A percentile compares a stretch with the other conserved stretches of the same genome.
phyloP scores from a whole-genome alignment of 2,888 invertebrate genomes.

The Euspilapteryx auroguttella region DNA sequence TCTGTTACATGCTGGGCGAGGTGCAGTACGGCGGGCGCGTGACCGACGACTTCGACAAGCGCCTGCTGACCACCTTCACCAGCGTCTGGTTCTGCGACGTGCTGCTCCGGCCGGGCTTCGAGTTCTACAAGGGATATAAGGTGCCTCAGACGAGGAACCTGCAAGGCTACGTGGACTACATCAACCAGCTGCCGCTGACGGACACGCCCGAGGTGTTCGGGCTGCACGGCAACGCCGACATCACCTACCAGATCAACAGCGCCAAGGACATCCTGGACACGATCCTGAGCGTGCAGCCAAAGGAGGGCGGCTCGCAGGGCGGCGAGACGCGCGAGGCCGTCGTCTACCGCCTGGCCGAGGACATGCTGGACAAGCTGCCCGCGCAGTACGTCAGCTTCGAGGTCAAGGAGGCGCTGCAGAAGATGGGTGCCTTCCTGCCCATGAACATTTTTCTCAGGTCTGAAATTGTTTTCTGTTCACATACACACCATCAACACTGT shows the following conservation, averaged over 20 bases:
- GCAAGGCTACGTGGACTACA: slow-evolving; percentile 80
- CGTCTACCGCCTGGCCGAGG: slow-evolving; percentile 89
- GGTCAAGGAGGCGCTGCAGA: slow-evolving; percentile 83
- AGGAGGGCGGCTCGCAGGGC: slow-evolving; percentile 88
- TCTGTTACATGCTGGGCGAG: slow-evolving; percentile 97
- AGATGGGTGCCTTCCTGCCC: slow-evolving; percentile 91
- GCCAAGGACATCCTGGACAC: slow-evolving; percentile 93
- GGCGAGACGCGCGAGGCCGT: slow-evolving; percentile 93
- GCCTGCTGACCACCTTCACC: slow-evolving; percentile 89
- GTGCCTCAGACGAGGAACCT: slow-evolving; percentile 84
- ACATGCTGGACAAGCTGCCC: slow-evolving; percentile 82
- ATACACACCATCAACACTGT: background rate
- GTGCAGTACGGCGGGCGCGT: slow-evolving; percentile 88
- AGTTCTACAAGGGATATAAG: slow-evolving; percentile 91
- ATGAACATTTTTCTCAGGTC: slow-evolving; percentile 92
- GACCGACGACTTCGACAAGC: slow-evolving; percentile 96
- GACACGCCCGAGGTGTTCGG: slow-evolving; percentile 97
- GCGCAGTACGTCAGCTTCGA: slow-evolving; percentile 87
- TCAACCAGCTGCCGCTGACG: slow-evolving; percentile 78
- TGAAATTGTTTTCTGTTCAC: background rate
- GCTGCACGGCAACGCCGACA: slow-evolving; percentile 94
- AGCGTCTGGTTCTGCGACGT: slow-evolving; percentile 95
- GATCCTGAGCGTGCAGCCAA: slow-evolving; percentile 95
- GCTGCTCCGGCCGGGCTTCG: slow-evolving; percentile 83
- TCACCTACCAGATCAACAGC: slow-evolving; percentile 96